Evolutionary conservation across 1,140 invertebrate species (phyloP).

Genomic region (Himalopsyche phryganea): DNA sequence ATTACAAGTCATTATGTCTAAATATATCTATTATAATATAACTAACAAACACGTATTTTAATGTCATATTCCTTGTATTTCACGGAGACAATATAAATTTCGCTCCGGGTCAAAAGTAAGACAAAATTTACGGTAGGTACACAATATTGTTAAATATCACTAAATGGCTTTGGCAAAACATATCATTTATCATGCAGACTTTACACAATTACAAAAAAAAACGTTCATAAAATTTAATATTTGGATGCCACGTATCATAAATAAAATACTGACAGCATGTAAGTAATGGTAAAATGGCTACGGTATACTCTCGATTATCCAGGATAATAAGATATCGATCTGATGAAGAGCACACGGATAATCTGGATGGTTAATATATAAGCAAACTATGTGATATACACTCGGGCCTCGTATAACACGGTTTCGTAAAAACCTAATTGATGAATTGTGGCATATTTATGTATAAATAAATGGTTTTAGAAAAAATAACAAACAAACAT

Average conservation of each 20-base stretch:
- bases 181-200: background rate
- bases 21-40: background rate
- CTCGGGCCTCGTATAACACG: no score
- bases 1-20: slow-evolving; percentile 20
- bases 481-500: no score
- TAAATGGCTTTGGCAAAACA: background rate
- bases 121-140: background rate
- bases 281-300: background rate
- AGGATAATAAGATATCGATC: background rate
- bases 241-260: background rate
- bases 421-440: no score
- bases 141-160: background rate
- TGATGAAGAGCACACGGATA: no score
- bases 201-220: background rate
- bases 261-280: background rate
- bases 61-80: slow-evolving; percentile 16
- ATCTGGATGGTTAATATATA: no score
- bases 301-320: background rate
- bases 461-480: no score
- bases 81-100: background rate
- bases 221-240: background rate
- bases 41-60: slow-evolving; percentile 5
- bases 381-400: no score
- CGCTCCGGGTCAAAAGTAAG: background rate
- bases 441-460: no score